Evolutionary conservation across 2,888 invertebrate genomes (phyloP).

Genomic region (Seira sanloemensis): DNA sequence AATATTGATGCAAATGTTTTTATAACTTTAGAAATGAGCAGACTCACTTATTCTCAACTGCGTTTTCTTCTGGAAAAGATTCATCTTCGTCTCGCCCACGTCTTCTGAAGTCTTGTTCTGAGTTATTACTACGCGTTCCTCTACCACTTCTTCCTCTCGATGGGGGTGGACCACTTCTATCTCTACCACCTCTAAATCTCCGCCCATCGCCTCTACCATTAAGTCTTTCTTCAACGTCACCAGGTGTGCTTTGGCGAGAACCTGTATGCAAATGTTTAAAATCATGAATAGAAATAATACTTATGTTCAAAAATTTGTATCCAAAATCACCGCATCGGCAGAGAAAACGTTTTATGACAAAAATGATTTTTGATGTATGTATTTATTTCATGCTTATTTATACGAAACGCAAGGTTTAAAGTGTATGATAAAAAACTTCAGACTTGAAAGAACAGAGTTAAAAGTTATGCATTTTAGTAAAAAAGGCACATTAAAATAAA

Average conservation of each 20-base stretch:
- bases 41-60: constrained; percentile 67
- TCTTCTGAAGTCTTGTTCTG: constrained; percentile 66
- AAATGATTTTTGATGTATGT: no score
- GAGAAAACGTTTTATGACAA: no score
- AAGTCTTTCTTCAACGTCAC: constrained; percentile 72
- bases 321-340: no score
- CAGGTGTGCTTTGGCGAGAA: constrained; percentile 72
- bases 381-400: no score
- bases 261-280: constrained; percentile 51
- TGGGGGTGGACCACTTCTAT: constrained; percentile 57
- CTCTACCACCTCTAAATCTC: constrained; percentile 61
- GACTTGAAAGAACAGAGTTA: no score
- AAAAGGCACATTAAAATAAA: no score
- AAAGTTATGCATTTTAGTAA: no score
- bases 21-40: background rate
- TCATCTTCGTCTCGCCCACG: constrained; percentile 69
- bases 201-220: constrained; percentile 67
- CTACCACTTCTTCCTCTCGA: constrained; percentile 55
- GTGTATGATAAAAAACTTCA: no score
- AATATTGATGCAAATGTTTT: background rate
- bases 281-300: no score
- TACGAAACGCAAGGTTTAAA: no score
- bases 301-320: no score
- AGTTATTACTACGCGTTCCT: constrained; percentile 47
- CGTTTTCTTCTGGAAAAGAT: constrained; percentile 59